phyloP scores from a whole-genome alignment of 2,888 invertebrate species.

The Heliconius hortense region DNA sequence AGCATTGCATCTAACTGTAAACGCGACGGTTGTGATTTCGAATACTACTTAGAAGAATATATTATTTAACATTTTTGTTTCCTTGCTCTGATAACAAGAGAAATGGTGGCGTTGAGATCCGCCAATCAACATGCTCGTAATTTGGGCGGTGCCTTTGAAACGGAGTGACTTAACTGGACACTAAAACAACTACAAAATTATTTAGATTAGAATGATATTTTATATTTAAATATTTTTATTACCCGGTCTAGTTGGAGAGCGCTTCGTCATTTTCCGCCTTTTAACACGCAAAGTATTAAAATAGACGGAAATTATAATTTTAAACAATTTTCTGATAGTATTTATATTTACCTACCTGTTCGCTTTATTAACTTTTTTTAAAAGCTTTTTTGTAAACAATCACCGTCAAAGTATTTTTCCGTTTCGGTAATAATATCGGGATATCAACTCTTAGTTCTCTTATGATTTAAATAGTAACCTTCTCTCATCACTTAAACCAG shows the following conservation, averaged over 20 bases:
- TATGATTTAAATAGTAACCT: neutral
- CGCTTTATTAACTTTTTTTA: neutral
- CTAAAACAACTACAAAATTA: neutral
- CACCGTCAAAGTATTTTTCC: too few relatives aligned
- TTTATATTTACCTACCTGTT: neutral
- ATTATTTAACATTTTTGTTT: too few relatives aligned
- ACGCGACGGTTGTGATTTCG: too few relatives aligned
- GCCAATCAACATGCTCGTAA: too few relatives aligned
- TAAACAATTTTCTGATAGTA: neutral
- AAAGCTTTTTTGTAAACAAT: too few relatives aligned
- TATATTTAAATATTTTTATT: neutral
- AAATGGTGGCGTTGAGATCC: too few relatives aligned
- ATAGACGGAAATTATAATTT: neutral
- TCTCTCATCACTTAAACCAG: slow-evolving; percentile 44
- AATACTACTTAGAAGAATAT: too few relatives aligned
- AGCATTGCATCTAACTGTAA: too few relatives aligned
- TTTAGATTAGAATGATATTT: neutral
- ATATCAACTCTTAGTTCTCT: too few relatives aligned
- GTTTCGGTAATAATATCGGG: too few relatives aligned
- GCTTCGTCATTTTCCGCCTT: neutral
- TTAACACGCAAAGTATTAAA: neutral
- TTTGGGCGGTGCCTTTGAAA: too few relatives aligned
- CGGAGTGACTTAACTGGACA: neutral
- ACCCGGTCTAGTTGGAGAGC: neutral
- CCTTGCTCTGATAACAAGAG: too few relatives aligned